Evolutionary conservation across 1,140 invertebrate genomes (phyloP).

Genomic region (Camponotus floridanus): DNA sequence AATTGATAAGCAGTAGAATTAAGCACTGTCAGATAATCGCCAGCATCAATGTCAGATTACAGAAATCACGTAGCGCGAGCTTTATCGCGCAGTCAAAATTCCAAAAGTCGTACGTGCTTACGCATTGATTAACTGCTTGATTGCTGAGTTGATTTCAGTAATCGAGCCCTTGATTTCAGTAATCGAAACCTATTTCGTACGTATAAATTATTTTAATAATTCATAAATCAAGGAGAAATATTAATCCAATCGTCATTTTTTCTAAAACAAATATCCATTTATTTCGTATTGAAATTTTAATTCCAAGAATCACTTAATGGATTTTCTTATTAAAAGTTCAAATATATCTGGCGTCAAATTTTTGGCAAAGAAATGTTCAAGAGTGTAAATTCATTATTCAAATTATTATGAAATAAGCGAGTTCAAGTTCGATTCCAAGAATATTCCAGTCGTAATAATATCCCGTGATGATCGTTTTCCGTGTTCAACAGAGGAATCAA

Average conservation of each 20-base stretch:
- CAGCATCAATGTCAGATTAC: not conserved
- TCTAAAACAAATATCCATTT: not conserved
- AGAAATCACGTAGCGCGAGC: conserved; percentile 2
- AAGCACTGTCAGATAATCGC: conserved; percentile 38
- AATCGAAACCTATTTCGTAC: not conserved
- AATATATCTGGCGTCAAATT: not conserved
- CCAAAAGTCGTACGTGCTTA: not conserved
- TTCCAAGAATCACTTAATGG: not conserved
- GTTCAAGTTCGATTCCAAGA: not conserved
- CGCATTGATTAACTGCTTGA: not conserved
- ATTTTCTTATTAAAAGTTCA: not conserved
- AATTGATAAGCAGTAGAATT: conserved; percentile 62
- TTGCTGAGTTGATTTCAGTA: not conserved
- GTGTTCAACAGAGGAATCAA: not conserved
- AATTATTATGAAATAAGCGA: not conserved
- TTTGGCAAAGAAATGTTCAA: not conserved
- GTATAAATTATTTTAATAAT: not conserved
- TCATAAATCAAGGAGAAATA: not conserved
- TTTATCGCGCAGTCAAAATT: not conserved
- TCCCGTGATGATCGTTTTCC: conserved; percentile 18
- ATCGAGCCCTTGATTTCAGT: not conserved
- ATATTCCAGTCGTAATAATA: conserved; percentile 9
- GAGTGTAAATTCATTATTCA: conserved; percentile 28
- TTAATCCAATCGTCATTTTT: not conserved
- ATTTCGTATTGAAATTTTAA: conserved; percentile 3